These are phyloP conservation scores for Ageneiosus marmoratus DNA, from an alignment of 2,113 vertebrate species.

Conservation along the genomic window DNA sequence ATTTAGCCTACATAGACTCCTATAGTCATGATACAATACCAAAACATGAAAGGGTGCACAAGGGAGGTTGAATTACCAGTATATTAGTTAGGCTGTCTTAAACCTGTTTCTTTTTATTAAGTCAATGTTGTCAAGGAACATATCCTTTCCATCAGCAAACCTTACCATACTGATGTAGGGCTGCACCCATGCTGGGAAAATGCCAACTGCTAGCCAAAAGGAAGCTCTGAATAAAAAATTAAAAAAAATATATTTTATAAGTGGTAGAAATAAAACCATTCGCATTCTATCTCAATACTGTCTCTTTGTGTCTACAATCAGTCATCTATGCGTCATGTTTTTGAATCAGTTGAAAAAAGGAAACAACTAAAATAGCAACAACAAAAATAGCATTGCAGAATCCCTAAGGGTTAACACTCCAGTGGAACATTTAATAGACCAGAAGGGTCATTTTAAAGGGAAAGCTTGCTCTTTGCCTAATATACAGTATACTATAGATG, in stretches of 20 bases:
- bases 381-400: slow-evolving; percentile 14
- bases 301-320: neutral
- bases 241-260: neutral
- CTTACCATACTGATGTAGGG: neutral
- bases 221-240: neutral
- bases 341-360: neutral
- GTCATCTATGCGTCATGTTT: neutral
- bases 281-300: neutral
- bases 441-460: slow-evolving; percentile 6
- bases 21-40: neutral
- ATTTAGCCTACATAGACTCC: neutral
- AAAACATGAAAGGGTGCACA: neutral
- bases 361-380: neutral
- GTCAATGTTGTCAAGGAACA: neutral
- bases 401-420: neutral
- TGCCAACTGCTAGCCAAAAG: neutral
- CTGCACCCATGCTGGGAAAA: neutral
- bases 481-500: neutral
- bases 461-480: neutral
- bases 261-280: neutral
- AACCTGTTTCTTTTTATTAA: neutral
- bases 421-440: slow-evolving; percentile 1
- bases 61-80: neutral
- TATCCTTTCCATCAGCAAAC: neutral
- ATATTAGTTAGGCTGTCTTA: neutral